phyloP scores from a whole-genome alignment of 2,888 invertebrate species.

The Tetrapedia diversipes region DNA sequence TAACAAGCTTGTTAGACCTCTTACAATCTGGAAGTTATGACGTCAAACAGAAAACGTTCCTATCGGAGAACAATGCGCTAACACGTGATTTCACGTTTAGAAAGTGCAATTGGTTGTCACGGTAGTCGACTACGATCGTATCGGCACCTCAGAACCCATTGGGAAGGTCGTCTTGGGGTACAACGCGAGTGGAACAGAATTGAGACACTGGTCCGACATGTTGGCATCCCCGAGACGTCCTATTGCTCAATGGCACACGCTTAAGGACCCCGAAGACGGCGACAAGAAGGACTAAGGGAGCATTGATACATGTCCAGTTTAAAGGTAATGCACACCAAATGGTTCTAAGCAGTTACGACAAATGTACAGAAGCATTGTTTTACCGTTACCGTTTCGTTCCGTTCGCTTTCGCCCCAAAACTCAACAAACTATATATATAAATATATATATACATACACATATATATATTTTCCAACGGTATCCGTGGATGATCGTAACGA shows the following conservation, averaged over 20 bases:
- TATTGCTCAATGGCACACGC: conserved; percentile 99
- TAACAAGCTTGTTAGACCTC: neutral
- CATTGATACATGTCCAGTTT: conserved; percentile 52
- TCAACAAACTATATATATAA: conserved; percentile 43
- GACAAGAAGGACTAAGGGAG: conserved; percentile 90
- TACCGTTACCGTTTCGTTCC: conserved; percentile 32
- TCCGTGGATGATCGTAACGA: conserved; percentile 33
- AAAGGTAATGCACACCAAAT: conserved; percentile 67
- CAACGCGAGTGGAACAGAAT: conserved; percentile 98
- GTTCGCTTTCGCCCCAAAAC: conserved; percentile 38
- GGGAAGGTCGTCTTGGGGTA: conserved; percentile 98
- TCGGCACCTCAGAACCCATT: conserved; percentile 99
- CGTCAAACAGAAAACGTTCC: neutral
- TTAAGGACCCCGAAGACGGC: conserved; percentile 98
- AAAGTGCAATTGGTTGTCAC: conserved; percentile 99
- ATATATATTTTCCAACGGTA: conserved; percentile 51
- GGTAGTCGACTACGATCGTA: conserved; percentile 99
- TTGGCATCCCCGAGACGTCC: conserved; percentile 99
- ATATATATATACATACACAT: conserved; percentile 16
- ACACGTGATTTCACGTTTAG: conserved; percentile 84
- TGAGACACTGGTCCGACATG: conserved; percentile 99
- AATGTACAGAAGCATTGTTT: conserved; percentile 56
- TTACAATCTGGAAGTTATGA: conserved; percentile 30
- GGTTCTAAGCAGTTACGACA: conserved; percentile 56
- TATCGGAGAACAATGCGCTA: conserved; percentile 22